Conservation (phyloP, 2,113 vertebrate genomes). For the Cynoglossus semilaevis region DNA sequence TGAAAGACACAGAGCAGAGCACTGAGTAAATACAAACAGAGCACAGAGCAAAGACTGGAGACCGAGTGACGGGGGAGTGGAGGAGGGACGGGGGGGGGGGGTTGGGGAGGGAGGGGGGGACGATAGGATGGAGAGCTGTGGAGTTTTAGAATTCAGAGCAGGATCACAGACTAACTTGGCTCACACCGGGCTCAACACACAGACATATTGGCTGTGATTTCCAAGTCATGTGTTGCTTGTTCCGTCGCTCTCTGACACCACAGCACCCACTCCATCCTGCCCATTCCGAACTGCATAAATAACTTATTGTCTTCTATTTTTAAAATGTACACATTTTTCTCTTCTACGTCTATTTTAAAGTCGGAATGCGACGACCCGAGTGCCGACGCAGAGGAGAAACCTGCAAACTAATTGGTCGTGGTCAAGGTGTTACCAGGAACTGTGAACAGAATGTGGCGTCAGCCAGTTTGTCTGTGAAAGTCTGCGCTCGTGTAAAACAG, state of each 20-base stretch:
- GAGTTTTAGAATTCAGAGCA: conserved; percentile 62
- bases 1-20: conserved; percentile 49
- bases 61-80: conserved; percentile 22
- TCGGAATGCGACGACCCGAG: not conserved
- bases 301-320: conserved; percentile 19
- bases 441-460: not conserved
- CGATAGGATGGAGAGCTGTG: conserved; percentile 19
- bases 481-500: not conserved
- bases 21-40: conserved; percentile 33
- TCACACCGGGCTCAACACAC: conserved; percentile 56
- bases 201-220: conserved; percentile 60
- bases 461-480: conserved; percentile 8
- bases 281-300: conserved; percentile 36
- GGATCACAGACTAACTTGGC: conserved; percentile 62
- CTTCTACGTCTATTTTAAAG: conserved; percentile 24
- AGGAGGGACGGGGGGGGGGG: not conserved
- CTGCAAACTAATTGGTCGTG: not conserved
- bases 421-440: not conserved
- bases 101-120: conserved; percentile 20
- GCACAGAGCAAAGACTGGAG: conserved; percentile 50
- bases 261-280: conserved; percentile 13
- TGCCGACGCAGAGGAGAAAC: conserved; percentile 18
- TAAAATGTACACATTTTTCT: conserved; percentile 42
- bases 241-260: conserved; percentile 36
- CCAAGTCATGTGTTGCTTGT: conserved; percentile 48